A percentile compares a stretch with the other conserved stretches of the same genome.
Evolutionary conservation across 2,797 vertebrate genomes (phyloP).

Genomic region (Chaunax sp.): DNA sequence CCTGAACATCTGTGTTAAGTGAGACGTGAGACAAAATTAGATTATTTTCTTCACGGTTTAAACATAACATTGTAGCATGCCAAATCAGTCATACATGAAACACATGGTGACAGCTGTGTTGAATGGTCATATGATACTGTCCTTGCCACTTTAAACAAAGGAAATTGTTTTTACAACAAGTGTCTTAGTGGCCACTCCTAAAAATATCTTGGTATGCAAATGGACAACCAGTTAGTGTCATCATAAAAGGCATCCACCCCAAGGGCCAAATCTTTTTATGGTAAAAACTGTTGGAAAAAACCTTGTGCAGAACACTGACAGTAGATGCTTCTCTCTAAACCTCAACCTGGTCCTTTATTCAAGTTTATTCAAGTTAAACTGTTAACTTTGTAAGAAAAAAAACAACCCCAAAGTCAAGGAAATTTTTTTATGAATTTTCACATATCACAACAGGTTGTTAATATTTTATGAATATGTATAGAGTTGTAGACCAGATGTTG

Average conservation of each 20-base stretch:
- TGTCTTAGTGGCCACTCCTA: constrained; percentile 8
- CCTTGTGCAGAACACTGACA: not conserved
- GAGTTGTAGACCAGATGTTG: not conserved
- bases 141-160: constrained; percentile 27
- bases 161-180: constrained; percentile 21
- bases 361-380: no score
- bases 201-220: constrained; percentile 48
- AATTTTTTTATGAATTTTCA: no score
- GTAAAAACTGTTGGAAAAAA: not conserved
- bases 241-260: constrained; percentile 30
- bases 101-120: constrained; percentile 8
- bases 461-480: no score
- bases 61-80: constrained; percentile 7
- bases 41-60: constrained; percentile 7
- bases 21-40: not conserved
- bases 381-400: no score
- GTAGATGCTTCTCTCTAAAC: no score
- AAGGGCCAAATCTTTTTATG: not conserved
- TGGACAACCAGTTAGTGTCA: constrained; percentile 22
- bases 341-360: no score
- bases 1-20: not conserved
- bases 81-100: constrained; percentile 4
- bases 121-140: constrained; percentile 26
- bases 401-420: no score
- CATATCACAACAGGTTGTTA: no score